Conservation (phyloP, 2,113 vertebrate genomes). For the Neogale vison region DNA sequence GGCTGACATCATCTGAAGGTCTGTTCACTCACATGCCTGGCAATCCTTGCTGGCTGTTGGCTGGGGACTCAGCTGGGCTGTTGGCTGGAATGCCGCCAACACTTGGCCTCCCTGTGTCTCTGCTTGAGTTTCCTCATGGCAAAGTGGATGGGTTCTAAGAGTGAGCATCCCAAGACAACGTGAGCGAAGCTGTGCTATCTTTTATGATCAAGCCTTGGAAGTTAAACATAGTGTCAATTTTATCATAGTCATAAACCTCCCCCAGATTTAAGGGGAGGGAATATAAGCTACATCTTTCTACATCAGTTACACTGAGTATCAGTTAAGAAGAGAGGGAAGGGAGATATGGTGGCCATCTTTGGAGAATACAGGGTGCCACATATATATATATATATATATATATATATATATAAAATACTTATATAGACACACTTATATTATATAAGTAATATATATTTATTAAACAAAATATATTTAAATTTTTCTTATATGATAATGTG, state of each 20-base stretch:
- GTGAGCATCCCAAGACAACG: neutral
- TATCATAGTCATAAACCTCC: neutral
- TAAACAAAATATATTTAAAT: neutral
- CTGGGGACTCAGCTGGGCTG: neutral
- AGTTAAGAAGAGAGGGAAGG: neutral
- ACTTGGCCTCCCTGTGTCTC: neutral
- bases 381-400: too few relatives aligned
- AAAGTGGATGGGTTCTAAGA: neutral
- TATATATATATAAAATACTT: too few relatives aligned
- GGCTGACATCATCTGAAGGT: neutral
- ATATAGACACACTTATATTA: too few relatives aligned
- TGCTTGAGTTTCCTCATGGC: neutral
- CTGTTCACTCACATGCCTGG: neutral
- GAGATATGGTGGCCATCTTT: neutral
- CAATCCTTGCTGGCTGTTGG: neutral
- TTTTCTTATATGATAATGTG: neutral
- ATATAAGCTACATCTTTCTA: neutral
- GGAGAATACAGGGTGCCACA: neutral
- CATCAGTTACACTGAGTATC: neutral
- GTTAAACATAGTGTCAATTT: neutral
- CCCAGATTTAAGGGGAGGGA: neutral
- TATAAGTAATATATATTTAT: too few relatives aligned
- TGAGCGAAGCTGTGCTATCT: neutral
- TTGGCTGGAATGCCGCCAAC: neutral
- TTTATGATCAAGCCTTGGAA: neutral